Evolutionary conservation across 2,888 invertebrate genomes (phyloP).

Genomic region (Minunthozetes semirufus): DNA sequence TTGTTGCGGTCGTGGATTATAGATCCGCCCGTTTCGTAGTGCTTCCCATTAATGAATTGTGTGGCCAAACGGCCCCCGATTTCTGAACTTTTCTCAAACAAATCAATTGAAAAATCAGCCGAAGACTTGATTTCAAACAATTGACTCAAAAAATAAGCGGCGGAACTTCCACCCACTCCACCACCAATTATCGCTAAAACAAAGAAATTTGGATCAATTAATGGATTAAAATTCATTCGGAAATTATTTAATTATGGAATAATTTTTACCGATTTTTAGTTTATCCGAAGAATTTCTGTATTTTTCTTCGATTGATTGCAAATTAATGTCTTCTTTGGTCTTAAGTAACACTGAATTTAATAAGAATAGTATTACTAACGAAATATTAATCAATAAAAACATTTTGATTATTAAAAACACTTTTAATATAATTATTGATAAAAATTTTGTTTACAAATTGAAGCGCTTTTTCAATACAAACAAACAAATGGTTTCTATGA

Average conservation of each 20-base stretch:
- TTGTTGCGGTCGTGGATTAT: slow-evolving; percentile 57
- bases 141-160: slow-evolving; percentile 55
- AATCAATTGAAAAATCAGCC: slow-evolving; percentile 48
- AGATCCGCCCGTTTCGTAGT: slow-evolving; percentile 58
- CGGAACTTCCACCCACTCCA: slow-evolving; percentile 58
- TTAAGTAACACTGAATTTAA: no score
- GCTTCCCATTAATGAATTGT: slow-evolving; percentile 50
- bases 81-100: slow-evolving; percentile 53
- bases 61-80: slow-evolving; percentile 58
- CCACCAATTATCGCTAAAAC: slow-evolving; percentile 57
- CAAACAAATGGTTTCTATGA: neutral
- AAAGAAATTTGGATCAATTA: neutral
- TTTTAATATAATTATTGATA: neutral
- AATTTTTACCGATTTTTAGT: no score
- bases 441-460: neutral
- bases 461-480: neutral
- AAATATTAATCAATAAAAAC: neutral
- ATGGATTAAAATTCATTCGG: no score
- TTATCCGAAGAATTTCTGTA: no score
- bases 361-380: neutral
- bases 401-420: neutral
- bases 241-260: no score
- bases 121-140: slow-evolving; percentile 44
- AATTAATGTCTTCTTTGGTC: no score
- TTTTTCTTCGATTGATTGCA: no score